Conservation (phyloP, 2,797 vertebrate species). For the Dryobates pubescens region DNA sequence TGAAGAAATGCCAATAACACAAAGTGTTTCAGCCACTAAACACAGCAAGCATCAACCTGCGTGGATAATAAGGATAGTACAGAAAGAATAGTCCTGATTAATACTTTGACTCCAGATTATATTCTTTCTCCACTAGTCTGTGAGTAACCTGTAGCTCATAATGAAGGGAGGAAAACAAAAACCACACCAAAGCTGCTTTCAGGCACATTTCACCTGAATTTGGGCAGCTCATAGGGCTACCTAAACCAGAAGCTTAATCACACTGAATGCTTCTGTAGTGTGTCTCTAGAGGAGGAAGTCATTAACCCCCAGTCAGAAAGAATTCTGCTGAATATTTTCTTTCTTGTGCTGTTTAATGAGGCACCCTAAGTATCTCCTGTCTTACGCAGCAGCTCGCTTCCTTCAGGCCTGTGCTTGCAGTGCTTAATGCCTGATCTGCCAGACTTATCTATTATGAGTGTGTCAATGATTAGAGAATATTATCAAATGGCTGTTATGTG, state of each 20-base stretch:
- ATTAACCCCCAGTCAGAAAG: not conserved
- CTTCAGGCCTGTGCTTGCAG: not conserved
- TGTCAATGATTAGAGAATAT: not conserved
- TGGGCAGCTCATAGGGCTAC: not conserved
- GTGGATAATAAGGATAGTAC: not conserved
- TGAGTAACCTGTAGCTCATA: not conserved
- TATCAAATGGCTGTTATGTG: not conserved
- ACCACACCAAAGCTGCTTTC: not conserved
- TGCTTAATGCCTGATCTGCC: not conserved
- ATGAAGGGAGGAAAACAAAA: not conserved
- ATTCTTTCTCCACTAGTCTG: not conserved
- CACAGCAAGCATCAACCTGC: not conserved
- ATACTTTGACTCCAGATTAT: not conserved
- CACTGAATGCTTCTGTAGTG: not conserved
- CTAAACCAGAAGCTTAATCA: not conserved
- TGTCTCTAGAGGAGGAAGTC: not conserved
- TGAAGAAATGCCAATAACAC: not conserved
- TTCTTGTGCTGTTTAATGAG: not conserved
- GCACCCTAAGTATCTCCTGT: not conserved
- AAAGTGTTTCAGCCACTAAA: not conserved
- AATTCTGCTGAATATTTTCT: not conserved
- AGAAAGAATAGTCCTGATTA: not conserved
- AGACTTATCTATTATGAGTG: not conserved
- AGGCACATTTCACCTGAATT: not conserved
- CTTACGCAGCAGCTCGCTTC: not conserved